Evolutionary conservation across 30 jellyfish, hydroid and myxozoan species (phyloP), one percentile per base, ranked within the genome.

Genomic region (Hydra vulgaris): DNA sequence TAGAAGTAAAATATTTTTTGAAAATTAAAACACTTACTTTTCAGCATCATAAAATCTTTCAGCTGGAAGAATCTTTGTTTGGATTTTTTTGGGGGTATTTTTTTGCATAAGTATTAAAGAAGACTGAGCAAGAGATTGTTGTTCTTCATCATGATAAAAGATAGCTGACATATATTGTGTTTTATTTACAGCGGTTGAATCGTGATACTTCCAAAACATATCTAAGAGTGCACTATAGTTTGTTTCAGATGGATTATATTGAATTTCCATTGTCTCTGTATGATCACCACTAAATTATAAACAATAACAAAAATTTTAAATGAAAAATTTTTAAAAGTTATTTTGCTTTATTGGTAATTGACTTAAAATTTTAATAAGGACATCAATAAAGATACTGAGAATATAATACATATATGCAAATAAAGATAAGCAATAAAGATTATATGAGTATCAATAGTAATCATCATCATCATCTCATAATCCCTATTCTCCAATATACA

Each of bases 141-240:
- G 98, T 19, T 83, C 95, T 27, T 92, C 94, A 73, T 86, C 76
- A 23, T 92, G 89, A 61, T 86, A 92, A 76, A 92, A 92, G 21
- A 92, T 92, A 18, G 96, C 98, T 3, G 98, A 92, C 95, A 86
- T 86, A 78, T 92, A 92, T 55, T 92, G 98, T 23, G 92, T 69
- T 66, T 83, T 84, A 26, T 40, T 79, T 25, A 27, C 15, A 7
- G 96, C 89, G 0, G 98, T 78, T 25, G 98, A 89, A 66, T 92
- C 78, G 73, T 92, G 98, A 54, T 87, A 81, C 54, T 78, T 72
- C 98, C 98, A 92, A 82, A 92, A 92, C 23, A 83, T 74, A 12
- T 86, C 76, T 84, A 92, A 78, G 23, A 92, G 54, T 66, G 81
- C 72, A 26, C 72, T 83, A 67, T 87, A 92, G 21, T 70, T 84